A percentile compares a stretch with the other conserved stretches of the same genome.
Evolutionary conservation across 2,888 invertebrate genomes (phyloP).

Genomic region (Dryomyza anilis): DNA sequence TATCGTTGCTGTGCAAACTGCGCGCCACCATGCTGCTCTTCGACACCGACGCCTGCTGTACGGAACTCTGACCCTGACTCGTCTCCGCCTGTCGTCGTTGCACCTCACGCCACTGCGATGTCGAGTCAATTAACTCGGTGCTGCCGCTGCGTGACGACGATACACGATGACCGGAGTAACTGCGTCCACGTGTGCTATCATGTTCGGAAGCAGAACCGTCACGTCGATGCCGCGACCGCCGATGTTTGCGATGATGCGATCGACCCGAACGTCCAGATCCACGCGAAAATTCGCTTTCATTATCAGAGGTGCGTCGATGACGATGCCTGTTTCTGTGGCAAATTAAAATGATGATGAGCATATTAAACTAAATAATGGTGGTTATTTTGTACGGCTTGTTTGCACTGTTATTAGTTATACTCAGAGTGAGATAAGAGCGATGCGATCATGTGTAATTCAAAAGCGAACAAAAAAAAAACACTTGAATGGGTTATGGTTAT

Average conservation of each 20-base stretch:
- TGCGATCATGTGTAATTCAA: no score
- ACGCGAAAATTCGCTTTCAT: slow-evolving; percentile 87
- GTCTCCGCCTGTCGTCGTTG: slow-evolving; percentile 74
- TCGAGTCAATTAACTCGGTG: slow-evolving; percentile 82
- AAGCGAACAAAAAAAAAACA: no score
- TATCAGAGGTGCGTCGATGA: slow-evolving; percentile 83
- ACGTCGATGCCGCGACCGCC: slow-evolving; percentile 72
- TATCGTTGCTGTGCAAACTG: slow-evolving; percentile 61
- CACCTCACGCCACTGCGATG: slow-evolving; percentile 87
- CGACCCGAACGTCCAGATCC: slow-evolving; percentile 80
- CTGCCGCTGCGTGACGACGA: slow-evolving; percentile 55
- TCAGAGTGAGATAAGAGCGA: no score
- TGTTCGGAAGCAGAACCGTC: slow-evolving; percentile 72
- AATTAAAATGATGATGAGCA: no score
- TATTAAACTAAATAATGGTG: no score
- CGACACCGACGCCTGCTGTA: slow-evolving; percentile 74
- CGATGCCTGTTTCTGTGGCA: slow-evolving; percentile 80
- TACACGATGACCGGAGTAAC: slow-evolving; percentile 60
- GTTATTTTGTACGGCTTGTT: no score
- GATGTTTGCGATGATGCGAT: slow-evolving; percentile 75
- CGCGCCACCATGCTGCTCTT: slow-evolving; percentile 65
- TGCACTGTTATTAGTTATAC: no score
- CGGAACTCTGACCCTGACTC: slow-evolving; percentile 63
- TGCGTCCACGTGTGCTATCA: slow-evolving; percentile 66
- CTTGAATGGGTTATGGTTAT: no score